These are phyloP conservation scores for Ciconia stormi DNA, from an alignment of 2,113 vertebrate genomes.

Conservation along the genomic window DNA sequence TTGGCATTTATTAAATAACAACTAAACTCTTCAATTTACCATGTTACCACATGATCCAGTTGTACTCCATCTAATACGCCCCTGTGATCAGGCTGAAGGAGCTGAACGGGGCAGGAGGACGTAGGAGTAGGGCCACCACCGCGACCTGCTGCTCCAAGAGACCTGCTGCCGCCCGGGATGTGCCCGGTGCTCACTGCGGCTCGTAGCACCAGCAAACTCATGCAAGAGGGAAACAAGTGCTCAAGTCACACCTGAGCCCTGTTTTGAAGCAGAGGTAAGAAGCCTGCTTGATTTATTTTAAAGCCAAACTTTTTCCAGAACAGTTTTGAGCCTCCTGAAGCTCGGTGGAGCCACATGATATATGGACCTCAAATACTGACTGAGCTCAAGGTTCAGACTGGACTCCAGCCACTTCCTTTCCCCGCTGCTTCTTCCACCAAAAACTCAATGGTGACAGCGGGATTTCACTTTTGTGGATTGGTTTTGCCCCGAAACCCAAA, in stretches of 20 bases:
- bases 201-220: accelerated
- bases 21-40: slow-evolving; percentile 36
- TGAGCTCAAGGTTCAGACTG: background rate
- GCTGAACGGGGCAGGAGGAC: background rate
- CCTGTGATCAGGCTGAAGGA: background rate
- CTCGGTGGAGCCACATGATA: background rate
- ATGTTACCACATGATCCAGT: background rate
- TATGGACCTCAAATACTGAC: background rate
- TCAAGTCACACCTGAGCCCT: background rate
- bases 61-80: background rate
- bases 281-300: background rate
- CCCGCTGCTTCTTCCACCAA: accelerated
- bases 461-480: background rate
- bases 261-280: background rate
- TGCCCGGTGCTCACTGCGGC: background rate
- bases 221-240: background rate
- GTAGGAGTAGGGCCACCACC: background rate
- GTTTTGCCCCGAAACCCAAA: background rate
- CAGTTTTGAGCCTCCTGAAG: background rate
- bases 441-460: background rate
- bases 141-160: background rate
- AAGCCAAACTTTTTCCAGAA: background rate
- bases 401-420: background rate
- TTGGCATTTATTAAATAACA: slow-evolving; percentile 67
- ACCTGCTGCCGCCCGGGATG: background rate